Percentiles rank a stretch among this genome's conserved stretches.
These are phyloP conservation scores for Nymphalis polychloros DNA, from an alignment of 2,888 invertebrate genomes.

Conservation along the genomic window DNA sequence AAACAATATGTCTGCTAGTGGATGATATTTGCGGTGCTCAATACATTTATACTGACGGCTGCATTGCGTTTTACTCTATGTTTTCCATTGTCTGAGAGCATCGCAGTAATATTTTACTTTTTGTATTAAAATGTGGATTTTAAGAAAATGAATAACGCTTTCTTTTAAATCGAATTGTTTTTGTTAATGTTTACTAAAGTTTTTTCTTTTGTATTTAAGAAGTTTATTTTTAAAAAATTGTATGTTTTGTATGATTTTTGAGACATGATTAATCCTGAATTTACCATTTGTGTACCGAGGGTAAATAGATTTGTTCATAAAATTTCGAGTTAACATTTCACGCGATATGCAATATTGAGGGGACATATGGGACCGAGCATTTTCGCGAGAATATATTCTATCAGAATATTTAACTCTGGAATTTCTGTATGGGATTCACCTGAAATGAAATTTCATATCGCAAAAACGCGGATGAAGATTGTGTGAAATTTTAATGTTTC, in stretches of 20 bases:
- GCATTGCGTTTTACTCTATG: slow-evolving; percentile 60
- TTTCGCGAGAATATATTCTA: slow-evolving; percentile 5
- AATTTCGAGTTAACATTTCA: not conserved
- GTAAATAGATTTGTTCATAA: not conserved
- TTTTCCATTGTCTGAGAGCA: slow-evolving; percentile 74
- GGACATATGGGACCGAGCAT: slow-evolving; percentile 1
- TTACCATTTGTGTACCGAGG: too few relatives aligned
- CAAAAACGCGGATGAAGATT: slow-evolving; percentile 40
- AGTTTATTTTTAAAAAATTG: not conserved
- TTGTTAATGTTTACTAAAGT: not conserved
- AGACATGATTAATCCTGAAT: too few relatives aligned
- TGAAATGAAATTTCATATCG: slow-evolving; percentile 25
- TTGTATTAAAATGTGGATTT: slow-evolving; percentile 28
- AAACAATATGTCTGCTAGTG: slow-evolving; percentile 70
- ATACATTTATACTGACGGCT: slow-evolving; percentile 68
- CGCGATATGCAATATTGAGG: not conserved
- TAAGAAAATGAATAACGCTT: slow-evolving; percentile 23
- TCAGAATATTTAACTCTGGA: slow-evolving; percentile 15
- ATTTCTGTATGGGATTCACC: slow-evolving; percentile 26
- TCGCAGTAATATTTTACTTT: slow-evolving; percentile 54
- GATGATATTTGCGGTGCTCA: slow-evolving; percentile 60
- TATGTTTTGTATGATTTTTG: too few relatives aligned
- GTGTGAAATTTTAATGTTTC: slow-evolving; percentile 55
- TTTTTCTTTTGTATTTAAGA: not conserved
- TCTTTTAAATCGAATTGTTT: slow-evolving; percentile 11